Conservation (phyloP, 2,888 invertebrate species). For the Holacanthella duospinosa region DNA sequence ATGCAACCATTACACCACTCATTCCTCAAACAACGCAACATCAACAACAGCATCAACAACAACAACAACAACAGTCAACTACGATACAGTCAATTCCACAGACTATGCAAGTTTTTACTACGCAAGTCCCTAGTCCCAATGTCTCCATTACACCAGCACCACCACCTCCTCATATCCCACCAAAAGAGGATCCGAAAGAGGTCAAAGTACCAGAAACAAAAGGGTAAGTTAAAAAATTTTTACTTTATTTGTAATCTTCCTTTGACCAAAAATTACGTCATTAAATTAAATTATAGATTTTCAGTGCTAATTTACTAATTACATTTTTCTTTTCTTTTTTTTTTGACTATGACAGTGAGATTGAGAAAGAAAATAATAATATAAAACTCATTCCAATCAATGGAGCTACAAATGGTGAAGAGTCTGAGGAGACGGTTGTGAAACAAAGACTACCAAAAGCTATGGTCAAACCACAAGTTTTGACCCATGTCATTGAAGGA, state of each 20-base stretch:
- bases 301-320: neutral
- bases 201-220: constrained; percentile 18
- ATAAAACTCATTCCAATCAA: neutral
- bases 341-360: constrained; percentile 21
- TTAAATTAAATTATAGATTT: constrained; percentile 4
- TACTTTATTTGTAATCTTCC: no score
- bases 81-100: constrained; percentile 20
- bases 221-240: constrained; percentile 17
- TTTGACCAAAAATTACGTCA: neutral
- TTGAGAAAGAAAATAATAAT: constrained; percentile 35
- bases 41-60: constrained; percentile 11
- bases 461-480: constrained; percentile 86
- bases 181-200: constrained; percentile 1
- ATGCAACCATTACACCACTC: constrained; percentile 36
- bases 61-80: constrained; percentile 10
- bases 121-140: constrained; percentile 36
- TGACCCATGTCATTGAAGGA: constrained; percentile 93
- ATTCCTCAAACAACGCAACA: constrained; percentile 25
- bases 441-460: constrained; percentile 54
- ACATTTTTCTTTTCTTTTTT: neutral
- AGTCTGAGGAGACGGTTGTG: constrained; percentile 23
- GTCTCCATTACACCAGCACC: constrained; percentile 35
- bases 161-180: neutral
- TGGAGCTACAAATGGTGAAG: constrained; percentile 17
- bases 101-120: constrained; percentile 23